phyloP scores from a whole-genome alignment of 2,113 vertebrate species.

The Epinephelus moara region DNA sequence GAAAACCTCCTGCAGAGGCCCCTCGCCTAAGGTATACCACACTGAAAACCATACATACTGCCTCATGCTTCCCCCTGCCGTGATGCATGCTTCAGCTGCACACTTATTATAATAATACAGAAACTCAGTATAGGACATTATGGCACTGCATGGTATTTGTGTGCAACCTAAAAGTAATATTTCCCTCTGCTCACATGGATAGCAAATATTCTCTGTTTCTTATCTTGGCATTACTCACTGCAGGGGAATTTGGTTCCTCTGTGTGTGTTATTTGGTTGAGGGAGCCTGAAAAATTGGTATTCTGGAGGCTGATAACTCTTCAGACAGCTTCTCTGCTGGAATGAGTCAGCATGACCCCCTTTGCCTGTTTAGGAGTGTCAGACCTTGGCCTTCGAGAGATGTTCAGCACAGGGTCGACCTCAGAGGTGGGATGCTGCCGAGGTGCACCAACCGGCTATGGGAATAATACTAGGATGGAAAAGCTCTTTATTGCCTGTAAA shows the following conservation, averaged over 20 bases:
- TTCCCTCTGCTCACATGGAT: conserved; percentile 33
- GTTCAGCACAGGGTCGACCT: conserved; percentile 63
- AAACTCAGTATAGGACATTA: conserved; percentile 41
- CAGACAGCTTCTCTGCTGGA: conserved; percentile 69
- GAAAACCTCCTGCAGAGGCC: conserved; percentile 81
- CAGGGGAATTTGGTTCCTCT: conserved; percentile 51
- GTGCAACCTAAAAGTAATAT: conserved; percentile 48
- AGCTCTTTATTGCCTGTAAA: conserved; percentile 19
- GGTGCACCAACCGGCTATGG: conserved; percentile 11
- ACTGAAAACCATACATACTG: conserved; percentile 76
- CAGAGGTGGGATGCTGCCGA: conserved; percentile 42
- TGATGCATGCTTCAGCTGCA: conserved; percentile 54
- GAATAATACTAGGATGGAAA: conserved; percentile 13
- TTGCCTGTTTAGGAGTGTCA: conserved; percentile 63
- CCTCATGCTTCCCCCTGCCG: conserved; percentile 61
- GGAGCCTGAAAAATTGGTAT: conserved; percentile 76
- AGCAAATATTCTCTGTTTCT: conserved; percentile 58
- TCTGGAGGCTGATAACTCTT: conserved; percentile 67
- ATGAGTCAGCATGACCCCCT: conserved; percentile 75
- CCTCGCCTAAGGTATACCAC: conserved; percentile 70
- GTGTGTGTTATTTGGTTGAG: conserved; percentile 61
- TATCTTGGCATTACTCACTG: conserved; percentile 53
- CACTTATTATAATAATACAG: conserved; percentile 53
- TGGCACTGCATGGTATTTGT: conserved; percentile 31
- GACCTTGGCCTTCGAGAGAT: conserved; percentile 62